Evolutionary conservation across 2,113 vertebrate species (phyloP).

Genomic region (Microtus oregoni): DNA sequence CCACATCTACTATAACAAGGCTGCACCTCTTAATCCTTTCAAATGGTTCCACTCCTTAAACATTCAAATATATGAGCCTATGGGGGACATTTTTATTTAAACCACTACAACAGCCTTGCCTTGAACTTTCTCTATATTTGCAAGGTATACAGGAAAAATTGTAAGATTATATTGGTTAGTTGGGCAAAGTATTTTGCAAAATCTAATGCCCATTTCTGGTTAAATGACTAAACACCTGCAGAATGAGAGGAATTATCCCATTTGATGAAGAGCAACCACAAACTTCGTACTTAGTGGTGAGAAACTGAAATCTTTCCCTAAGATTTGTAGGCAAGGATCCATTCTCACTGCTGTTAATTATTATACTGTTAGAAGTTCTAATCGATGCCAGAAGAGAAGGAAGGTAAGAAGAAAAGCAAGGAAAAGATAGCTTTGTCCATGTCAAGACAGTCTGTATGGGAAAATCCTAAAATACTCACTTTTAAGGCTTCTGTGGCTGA

Average conservation of each 20-base stretch:
- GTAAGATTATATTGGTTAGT: background rate
- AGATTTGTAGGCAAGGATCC: background rate
- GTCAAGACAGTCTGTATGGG: background rate
- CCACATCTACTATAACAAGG: background rate
- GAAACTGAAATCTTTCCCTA: background rate
- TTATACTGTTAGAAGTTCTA: background rate
- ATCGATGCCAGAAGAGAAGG: background rate
- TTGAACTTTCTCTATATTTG: background rate
- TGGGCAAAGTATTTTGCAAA: background rate
- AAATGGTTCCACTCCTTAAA: background rate
- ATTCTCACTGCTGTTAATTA: background rate
- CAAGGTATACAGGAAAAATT: background rate
- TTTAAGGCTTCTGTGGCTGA: background rate
- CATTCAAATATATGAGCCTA: background rate
- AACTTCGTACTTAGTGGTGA: background rate
- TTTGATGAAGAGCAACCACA: background rate
- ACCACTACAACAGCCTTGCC: background rate
- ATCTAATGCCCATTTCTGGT: background rate
- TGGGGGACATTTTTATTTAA: background rate
- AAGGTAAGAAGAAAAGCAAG: background rate
- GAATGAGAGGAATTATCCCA: background rate
- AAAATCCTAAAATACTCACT: background rate
- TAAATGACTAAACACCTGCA: background rate
- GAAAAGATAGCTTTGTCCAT: background rate
- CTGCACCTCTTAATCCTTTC: background rate